Percentiles rank a stretch among this genome's conserved stretches.
Conservation (phyloP, 2,888 invertebrate species). For the Dorcus parallelipipedus region DNA sequence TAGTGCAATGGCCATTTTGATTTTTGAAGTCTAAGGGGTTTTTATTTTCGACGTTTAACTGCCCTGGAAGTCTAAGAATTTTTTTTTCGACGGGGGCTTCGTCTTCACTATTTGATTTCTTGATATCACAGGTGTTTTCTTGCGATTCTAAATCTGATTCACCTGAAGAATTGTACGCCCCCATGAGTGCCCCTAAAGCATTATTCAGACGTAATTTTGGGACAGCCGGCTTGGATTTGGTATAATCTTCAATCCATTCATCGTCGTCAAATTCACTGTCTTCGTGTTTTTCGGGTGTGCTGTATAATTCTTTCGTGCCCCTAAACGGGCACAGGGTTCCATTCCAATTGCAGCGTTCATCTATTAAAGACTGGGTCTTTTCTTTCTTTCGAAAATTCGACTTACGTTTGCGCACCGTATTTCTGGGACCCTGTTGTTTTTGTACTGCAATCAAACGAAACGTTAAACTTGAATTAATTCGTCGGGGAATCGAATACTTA, state of each 20-base stretch:
- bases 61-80: constrained; percentile 39
- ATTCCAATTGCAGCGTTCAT: constrained; percentile 45
- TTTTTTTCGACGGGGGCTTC: constrained; percentile 54
- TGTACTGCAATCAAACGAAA: constrained; percentile 6
- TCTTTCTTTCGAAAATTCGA: constrained; percentile 9
- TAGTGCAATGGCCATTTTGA: constrained; percentile 6
- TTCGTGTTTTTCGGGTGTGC: constrained; percentile 30
- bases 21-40: not conserved
- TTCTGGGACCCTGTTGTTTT: not conserved
- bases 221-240: constrained; percentile 20
- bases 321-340: constrained; percentile 43
- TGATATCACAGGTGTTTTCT: constrained; percentile 1
- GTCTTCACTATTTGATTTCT: constrained; percentile 38
- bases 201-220: constrained; percentile 46
- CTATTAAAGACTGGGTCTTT: constrained; percentile 21
- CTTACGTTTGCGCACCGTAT: constrained; percentile 8
- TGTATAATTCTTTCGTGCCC: constrained; percentile 39
- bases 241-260: constrained; percentile 36
- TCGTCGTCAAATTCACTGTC: constrained; percentile 39
- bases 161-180: constrained; percentile 57
- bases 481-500: constrained; percentile 26
- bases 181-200: constrained; percentile 56
- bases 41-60: constrained; percentile 18
- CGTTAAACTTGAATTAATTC: not conserved
- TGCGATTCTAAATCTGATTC: constrained; percentile 40